Evolutionary conservation across 2,113 vertebrate genomes (phyloP).

Genomic region (Pelobates fuscus): DNA sequence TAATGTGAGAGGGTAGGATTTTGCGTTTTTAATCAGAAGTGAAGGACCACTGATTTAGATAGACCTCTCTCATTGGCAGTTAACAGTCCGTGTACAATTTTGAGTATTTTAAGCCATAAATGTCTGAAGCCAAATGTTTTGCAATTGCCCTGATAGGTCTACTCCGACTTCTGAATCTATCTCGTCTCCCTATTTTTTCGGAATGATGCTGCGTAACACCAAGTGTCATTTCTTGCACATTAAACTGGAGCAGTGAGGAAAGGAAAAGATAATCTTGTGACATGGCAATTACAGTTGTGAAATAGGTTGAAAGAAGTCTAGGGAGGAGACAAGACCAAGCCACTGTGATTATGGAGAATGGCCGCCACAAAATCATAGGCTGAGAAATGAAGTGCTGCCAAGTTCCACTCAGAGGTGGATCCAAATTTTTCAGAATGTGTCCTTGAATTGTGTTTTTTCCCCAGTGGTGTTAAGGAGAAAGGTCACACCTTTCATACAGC

Average conservation of each 20-base stretch:
- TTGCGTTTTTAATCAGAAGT: too few species aligned
- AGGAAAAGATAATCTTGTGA: conserved; percentile 71
- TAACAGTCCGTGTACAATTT: too few species aligned
- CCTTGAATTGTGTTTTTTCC: conserved; percentile 54
- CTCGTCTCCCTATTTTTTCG: conserved; percentile 54
- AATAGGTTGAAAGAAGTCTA: conserved; percentile 90
- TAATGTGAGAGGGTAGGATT: too few species aligned
- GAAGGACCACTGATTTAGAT: too few species aligned
- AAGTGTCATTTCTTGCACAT: conserved; percentile 78
- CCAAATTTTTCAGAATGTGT: conserved; percentile 50
- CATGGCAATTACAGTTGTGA: conserved; percentile 92
- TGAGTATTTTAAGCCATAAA: too few species aligned
- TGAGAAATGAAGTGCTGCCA: conserved; percentile 98
- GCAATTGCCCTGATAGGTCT: background rate
- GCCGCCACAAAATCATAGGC: conserved; percentile 95
- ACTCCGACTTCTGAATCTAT: background rate
- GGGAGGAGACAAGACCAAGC: conserved; percentile 80
- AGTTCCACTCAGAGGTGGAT: conserved; percentile 50
- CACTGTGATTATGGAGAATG: conserved; percentile 92
- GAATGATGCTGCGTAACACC: conserved; percentile 77
- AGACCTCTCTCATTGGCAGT: too few species aligned
- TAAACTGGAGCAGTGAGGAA: conserved; percentile 64
- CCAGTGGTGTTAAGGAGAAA: conserved; percentile 41
- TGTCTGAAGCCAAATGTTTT: too few species aligned
- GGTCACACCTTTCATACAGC: conserved; percentile 27